Evolutionary conservation across 2,113 vertebrate genomes (phyloP).

Genomic region (Elaphurus davidianus): DNA sequence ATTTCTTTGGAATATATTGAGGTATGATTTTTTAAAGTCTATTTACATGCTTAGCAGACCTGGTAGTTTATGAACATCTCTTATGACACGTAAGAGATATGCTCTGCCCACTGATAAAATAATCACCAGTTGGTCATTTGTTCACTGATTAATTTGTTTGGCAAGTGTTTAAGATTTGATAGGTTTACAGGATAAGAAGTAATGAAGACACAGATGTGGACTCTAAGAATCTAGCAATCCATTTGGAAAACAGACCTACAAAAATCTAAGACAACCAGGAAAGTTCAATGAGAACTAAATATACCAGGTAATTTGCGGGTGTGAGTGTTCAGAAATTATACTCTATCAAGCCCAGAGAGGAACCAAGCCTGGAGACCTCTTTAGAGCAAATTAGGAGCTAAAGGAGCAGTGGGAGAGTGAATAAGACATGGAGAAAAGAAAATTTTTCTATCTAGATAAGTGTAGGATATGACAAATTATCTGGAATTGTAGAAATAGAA

Average conservation of each 20-base stretch:
- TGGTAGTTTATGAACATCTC: not conserved
- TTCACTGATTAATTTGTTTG: not conserved
- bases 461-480: not conserved
- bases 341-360: not conserved
- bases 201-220: not conserved
- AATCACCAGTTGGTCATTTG: not conserved
- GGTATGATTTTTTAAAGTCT: not conserved
- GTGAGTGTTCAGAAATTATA: not conserved
- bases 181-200: not conserved
- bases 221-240: not conserved
- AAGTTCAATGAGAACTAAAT: not conserved
- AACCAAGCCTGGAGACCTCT: too few relatives aligned
- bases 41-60: not conserved
- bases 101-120: not conserved
- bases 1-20: not conserved
- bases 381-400: not conserved
- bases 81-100: not conserved
- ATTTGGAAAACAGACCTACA: not conserved
- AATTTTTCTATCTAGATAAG: not conserved
- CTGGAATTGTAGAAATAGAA: not conserved
- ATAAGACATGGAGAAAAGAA: not conserved
- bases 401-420: not conserved
- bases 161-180: not conserved
- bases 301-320: not conserved
- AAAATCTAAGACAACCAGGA: not conserved